Percentiles rank a stretch among this genome's conserved stretches.
These are phyloP conservation scores for Mellilla xanthometata DNA, from an alignment of 2,888 invertebrate species.

Conservation along the genomic window DNA sequence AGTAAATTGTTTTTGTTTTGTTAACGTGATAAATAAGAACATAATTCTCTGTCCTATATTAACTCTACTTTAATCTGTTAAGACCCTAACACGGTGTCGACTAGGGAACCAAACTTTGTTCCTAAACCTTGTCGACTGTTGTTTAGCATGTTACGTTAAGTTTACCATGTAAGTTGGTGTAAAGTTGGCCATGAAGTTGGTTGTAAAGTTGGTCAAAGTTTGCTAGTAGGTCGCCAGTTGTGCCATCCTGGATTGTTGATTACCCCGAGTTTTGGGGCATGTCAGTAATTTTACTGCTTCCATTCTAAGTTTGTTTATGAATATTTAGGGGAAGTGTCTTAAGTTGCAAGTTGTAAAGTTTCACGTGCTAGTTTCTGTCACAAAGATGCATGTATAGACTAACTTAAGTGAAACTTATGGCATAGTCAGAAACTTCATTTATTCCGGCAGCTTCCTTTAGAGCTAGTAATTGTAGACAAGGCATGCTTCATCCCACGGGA, in stretches of 20 bases:
- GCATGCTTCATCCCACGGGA: too few relatives aligned
- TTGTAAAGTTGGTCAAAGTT: conserved; percentile 4
- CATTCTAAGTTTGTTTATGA: neutral
- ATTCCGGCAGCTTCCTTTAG: too few relatives aligned
- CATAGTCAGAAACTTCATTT: too few relatives aligned
- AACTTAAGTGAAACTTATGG: too few relatives aligned
- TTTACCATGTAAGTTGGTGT: neutral
- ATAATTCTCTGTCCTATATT: too few relatives aligned
- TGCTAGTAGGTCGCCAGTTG: conserved; percentile 6
- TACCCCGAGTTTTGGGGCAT: neutral
- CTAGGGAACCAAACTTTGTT: conserved; percentile 1
- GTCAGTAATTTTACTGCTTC: conserved; percentile 1
- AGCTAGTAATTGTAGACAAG: too few relatives aligned
- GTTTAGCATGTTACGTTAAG: neutral
- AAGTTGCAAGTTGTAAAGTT: neutral
- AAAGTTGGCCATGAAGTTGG: conserved; percentile 1
- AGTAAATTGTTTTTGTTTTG: too few relatives aligned
- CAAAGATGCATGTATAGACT: too few relatives aligned
- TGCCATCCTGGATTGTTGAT: neutral
- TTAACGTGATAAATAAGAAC: too few relatives aligned
- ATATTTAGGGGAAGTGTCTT: neutral
- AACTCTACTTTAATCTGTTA: neutral
- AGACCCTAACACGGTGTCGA: neutral
- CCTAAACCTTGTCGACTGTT: neutral
- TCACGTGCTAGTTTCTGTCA: neutral